phyloP scores from a whole-genome alignment of 2,888 invertebrate species.

The Nemotelus nigrinus region DNA sequence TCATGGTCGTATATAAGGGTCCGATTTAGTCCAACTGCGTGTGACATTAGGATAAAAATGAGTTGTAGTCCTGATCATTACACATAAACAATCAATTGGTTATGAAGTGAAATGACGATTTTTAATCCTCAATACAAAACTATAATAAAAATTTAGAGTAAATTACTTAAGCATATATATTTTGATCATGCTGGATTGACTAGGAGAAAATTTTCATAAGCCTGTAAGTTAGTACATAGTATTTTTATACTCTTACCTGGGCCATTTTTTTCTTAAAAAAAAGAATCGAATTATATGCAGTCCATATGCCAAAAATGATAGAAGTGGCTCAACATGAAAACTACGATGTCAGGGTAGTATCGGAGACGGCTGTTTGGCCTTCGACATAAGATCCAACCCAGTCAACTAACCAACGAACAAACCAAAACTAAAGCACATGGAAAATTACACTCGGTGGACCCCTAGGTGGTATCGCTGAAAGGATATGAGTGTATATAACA shows the following conservation, averaged over 20 bases:
- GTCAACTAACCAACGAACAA: constrained; percentile 13
- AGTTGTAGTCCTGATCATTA: too few species aligned
- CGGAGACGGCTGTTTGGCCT: constrained; percentile 32
- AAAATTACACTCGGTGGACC: constrained; percentile 44
- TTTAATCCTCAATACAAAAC: too few species aligned
- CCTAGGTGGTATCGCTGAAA: constrained; percentile 52
- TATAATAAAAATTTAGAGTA: too few species aligned
- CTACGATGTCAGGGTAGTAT: constrained; percentile 17
- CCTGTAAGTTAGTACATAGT: too few species aligned
- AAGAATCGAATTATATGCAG: neutral
- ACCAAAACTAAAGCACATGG: constrained; percentile 20
- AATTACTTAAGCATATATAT: too few species aligned
- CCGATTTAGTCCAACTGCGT: too few species aligned
- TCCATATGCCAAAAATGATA: neutral
- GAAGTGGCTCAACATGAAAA: constrained; percentile 34
- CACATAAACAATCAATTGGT: too few species aligned
- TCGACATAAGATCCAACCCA: constrained; percentile 6
- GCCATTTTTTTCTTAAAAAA: neutral
- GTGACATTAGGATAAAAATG: too few species aligned
- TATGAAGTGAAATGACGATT: too few species aligned
- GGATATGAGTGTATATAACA: constrained; percentile 51
- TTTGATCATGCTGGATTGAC: too few species aligned
- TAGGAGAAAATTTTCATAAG: too few species aligned
- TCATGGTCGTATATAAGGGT: too few species aligned
- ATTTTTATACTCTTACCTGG: neutral